Evolutionary conservation across 2,797 vertebrate species (phyloP), one percentile per base, ranked within the genome.

Genomic region (Chromis chromis): DNA sequence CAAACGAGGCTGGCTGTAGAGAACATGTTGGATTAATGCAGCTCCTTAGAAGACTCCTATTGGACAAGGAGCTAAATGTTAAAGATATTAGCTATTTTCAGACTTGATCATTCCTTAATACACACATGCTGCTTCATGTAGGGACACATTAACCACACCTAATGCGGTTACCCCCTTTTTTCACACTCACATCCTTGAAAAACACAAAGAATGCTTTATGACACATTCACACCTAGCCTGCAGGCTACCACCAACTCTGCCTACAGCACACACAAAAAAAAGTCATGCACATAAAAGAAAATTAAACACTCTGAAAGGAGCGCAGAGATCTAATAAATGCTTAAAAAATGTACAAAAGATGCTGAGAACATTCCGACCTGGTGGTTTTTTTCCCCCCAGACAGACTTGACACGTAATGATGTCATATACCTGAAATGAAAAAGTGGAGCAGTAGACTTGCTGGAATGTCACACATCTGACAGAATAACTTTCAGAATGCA

Each of bases 161-260:
- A 62, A 67, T 42, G 54, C 58, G 50, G 31, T 40, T 16, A 64
- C 36, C 48, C 22, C 64, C 24, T 27, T 31, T 31, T 39, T 59
- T 52, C 53, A 70, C 52, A 63, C 53, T 48, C 64, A 55, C 53
- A 52, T 31, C 50, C 46, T 24, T 48, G 46, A 75, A 48, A 73
- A 54, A 52, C 44, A 62, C 4, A 28, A 64, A 70, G 67, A 28
- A 8, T 46, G 36, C 56, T 81, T 80, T 66, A 87, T 76, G 68
- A 65, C 62, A 79, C 66, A 48, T 68, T 67, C 80, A 78, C 72
- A 79, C 39, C 24, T 57, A 31, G 60, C 57, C 79, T 60, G 56
- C 55, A 76, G 81, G 76, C 59, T 70, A 75, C 25, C 40, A 53
- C 16, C 24, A 36, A 46, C 65, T 73, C 64, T 75, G 52, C 19